Percentiles rank a stretch among this genome's conserved stretches.
Conservation (phyloP, 2,113 vertebrate species). For the Sturnira hondurensis region DNA sequence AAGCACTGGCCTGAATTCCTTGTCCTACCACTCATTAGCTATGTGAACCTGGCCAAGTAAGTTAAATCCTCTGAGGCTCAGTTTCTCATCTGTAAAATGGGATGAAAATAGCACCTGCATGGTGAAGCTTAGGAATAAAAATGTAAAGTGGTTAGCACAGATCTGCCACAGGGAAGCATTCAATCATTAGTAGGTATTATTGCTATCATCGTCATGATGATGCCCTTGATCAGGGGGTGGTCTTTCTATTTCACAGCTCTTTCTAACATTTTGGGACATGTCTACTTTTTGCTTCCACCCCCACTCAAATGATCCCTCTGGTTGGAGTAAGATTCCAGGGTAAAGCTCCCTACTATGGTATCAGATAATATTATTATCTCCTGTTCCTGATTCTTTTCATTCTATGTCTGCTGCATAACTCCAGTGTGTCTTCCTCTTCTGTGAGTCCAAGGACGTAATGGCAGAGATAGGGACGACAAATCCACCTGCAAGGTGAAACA, state of each 20-base stretch:
- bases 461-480: neutral
- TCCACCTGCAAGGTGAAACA: neutral
- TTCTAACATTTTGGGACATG: neutral
- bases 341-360: neutral
- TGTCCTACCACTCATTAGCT: neutral
- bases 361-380: neutral
- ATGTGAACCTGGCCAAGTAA: neutral
- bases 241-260: neutral
- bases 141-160: neutral
- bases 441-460: neutral
- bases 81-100: neutral
- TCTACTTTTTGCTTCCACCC: neutral
- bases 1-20: neutral
- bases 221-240: neutral
- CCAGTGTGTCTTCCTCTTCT: neutral
- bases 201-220: neutral
- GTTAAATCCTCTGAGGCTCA: neutral
- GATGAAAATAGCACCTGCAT: neutral
- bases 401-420: neutral
- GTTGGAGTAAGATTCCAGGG: neutral
- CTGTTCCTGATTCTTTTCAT: neutral
- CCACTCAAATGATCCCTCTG: neutral
- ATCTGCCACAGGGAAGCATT: neutral
- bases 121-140: neutral
- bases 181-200: neutral